A percentile compares a stretch with the other conserved stretches of the same genome.
Evolutionary conservation across 2,797 vertebrate species (phyloP).

Genomic region (Ptychadena robeensis): DNA sequence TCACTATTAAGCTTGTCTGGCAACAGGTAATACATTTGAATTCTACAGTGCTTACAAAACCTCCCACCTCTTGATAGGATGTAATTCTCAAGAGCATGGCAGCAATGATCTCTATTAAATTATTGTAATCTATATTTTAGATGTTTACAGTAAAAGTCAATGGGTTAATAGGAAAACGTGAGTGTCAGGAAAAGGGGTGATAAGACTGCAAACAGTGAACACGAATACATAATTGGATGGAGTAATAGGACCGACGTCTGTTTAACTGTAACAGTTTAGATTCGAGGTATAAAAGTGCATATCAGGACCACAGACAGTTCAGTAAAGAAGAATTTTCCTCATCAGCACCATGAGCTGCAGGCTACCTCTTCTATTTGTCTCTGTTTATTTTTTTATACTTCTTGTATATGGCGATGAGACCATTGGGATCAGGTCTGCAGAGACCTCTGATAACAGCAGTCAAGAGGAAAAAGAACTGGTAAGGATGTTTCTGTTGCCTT

Average conservation of each 20-base stretch:
- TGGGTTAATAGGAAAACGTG: slow-evolving; percentile 57
- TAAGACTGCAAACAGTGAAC: slow-evolving; percentile 33
- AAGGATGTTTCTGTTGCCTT: slow-evolving; percentile 52
- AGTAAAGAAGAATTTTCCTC: not conserved
- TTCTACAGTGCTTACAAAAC: slow-evolving; percentile 41
- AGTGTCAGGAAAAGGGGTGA: not conserved
- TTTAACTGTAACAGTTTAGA: not conserved
- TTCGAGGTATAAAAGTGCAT: slow-evolving; percentile 41
- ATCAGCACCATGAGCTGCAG: slow-evolving; percentile 73
- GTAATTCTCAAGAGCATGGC: slow-evolving; percentile 6
- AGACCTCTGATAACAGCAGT: slow-evolving; percentile 70
- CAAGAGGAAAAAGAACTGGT: slow-evolving; percentile 84
- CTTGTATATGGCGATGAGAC: slow-evolving; percentile 69
- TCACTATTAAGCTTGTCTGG: not conserved
- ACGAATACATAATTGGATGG: slow-evolving; percentile 12
- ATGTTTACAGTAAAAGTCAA: slow-evolving; percentile 37
- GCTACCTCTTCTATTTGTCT: slow-evolving; percentile 72
- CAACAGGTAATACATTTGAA: slow-evolving; percentile 22
- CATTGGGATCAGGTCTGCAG: slow-evolving; percentile 71
- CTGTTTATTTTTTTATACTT: slow-evolving; percentile 72
- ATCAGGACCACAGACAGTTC: slow-evolving; percentile 7
- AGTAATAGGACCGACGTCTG: not conserved
- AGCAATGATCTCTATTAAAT: slow-evolving; percentile 26
- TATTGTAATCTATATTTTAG: slow-evolving; percentile 23
- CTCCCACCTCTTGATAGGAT: slow-evolving; percentile 42